Conservation (phyloP, 2,888 invertebrate species). For the Trachelus iudaicus region DNA sequence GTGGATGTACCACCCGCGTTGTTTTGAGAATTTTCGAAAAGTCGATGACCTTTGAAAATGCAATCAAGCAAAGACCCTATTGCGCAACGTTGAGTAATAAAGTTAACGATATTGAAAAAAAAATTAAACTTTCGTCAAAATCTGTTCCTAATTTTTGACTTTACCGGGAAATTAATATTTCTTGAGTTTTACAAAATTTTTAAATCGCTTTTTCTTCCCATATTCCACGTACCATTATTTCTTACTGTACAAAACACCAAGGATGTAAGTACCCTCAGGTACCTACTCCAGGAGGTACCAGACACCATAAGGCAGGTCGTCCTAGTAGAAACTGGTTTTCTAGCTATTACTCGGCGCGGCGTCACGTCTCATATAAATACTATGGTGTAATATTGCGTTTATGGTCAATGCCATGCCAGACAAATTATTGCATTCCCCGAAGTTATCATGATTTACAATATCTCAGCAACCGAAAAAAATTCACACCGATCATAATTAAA, state of each 20-base stretch:
- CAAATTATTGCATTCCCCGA: not conserved
- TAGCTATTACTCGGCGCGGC: constrained; percentile 45
- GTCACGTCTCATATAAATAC: constrained; percentile 45
- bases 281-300: not conserved
- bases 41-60: not conserved
- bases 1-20: not conserved
- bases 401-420: constrained; percentile 28
- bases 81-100: not conserved
- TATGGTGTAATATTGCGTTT: constrained; percentile 43
- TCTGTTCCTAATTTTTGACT: not conserved
- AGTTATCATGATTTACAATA: not conserved
- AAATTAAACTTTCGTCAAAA: not conserved
- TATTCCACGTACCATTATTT: not conserved
- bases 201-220: not conserved
- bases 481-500: not conserved
- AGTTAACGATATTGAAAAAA: not conserved
- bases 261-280: not conserved
- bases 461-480: not conserved
- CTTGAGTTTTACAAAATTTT: not conserved
- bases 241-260: not conserved
- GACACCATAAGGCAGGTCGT: not conserved
- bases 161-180: not conserved
- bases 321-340: constrained; percentile 45
- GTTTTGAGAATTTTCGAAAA: not conserved
- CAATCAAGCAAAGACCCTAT: not conserved